Evolutionary conservation across 2,888 invertebrate genomes (phyloP), one percentile per base, ranked within the genome.

Genomic region (Rhingia rostrata): DNA sequence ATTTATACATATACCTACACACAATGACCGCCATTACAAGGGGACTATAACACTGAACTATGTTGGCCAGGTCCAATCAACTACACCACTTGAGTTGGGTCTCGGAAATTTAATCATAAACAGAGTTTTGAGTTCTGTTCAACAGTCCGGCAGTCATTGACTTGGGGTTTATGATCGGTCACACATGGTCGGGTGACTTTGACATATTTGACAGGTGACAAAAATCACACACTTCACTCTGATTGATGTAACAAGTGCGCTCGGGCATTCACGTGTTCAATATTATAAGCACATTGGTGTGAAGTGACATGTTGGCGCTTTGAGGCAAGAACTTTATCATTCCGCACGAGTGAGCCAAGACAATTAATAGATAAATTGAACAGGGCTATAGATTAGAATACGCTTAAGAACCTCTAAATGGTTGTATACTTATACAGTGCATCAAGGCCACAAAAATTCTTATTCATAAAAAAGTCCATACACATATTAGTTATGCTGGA

Each of bases 171-270:
- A 2, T 69, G 37, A 82, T 72, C 77, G 77, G 64, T 82, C 77
- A 66, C 53, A 41, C 66, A 54, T 66, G 77, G 53, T 70, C 30
- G 53, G 37, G 1, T 22, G 43, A 7, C 33, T 77, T 77, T 77
- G 77, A 66, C 77, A 81, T 53, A 41, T 70, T 60, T 81, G 81
- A 77, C 66, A 78, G 49, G 77, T 74, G 74, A 66, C 56, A 82
- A 82, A 70, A 77, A 49, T 66, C 64, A 51, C 39, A n/a, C 74
- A 35, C 49, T 64, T 30, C 64, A 58, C 43, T 6, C 56, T 66
- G 74, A 74, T 74, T 58, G 64, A 74, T 74, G 64, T 56, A 66
- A 58, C 82, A 82, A 82, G 82, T 72, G 82, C 41, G 64, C 58
- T 69, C 41, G 53, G 69, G 41, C 64, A 64, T 41, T 69, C 45